phyloP scores from a whole-genome alignment of 1,140 invertebrate genomes.

The Microplitis demolitor region DNA sequence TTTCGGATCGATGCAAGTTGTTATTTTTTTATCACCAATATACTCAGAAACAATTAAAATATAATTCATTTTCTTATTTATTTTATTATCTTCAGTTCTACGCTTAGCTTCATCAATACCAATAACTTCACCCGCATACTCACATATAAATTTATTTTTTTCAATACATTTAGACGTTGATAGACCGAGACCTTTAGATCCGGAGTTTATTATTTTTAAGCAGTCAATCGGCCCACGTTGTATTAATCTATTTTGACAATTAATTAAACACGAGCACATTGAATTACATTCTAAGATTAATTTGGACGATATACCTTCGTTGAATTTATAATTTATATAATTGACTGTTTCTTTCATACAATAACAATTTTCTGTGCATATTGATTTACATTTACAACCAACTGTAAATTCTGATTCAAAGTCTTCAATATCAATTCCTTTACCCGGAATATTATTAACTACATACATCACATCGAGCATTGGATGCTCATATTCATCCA shows the following conservation, averaged over 20 bases:
- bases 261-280: slow-evolving; percentile 65
- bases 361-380: slow-evolving; percentile 39
- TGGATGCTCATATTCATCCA: slow-evolving; percentile 61
- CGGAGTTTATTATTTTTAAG: slow-evolving; percentile 62
- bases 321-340: slow-evolving; percentile 42
- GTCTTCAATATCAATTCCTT: slow-evolving; percentile 57
- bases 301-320: slow-evolving; percentile 31
- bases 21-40: slow-evolving; percentile 59
- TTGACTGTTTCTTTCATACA: slow-evolving; percentile 46
- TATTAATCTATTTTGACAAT: slow-evolving; percentile 71
- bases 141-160: slow-evolving; percentile 81
- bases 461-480: slow-evolving; percentile 55
- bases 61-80: slow-evolving; percentile 74
- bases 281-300: slow-evolving; percentile 74
- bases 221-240: slow-evolving; percentile 71
- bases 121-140: slow-evolving; percentile 91
- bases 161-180: slow-evolving; percentile 66
- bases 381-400: slow-evolving; percentile 46
- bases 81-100: slow-evolving; percentile 62
- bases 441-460: slow-evolving; percentile 63
- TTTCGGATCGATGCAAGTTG: slow-evolving; percentile 82
- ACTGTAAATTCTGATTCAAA: slow-evolving; percentile 61
- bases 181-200: slow-evolving; percentile 77
- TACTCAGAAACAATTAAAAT: slow-evolving; percentile 81
- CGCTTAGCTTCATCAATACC: slow-evolving; percentile 68